phyloP scores from a whole-genome alignment of 2,888 invertebrate genomes.

The Drosophila multiciliata region DNA sequence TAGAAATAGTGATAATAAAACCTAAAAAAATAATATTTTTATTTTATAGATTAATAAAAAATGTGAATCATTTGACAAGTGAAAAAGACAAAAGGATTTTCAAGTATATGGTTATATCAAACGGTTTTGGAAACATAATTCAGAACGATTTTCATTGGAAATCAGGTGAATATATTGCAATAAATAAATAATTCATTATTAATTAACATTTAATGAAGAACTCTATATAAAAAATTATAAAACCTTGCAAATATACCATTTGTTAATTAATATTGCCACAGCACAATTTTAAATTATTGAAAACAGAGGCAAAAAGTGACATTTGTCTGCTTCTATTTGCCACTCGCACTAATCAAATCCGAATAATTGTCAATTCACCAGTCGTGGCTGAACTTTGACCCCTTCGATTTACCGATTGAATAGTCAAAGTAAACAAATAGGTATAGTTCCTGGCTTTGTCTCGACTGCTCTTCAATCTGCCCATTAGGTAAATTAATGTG shows the following conservation, averaged over 20 bases:
- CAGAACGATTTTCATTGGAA: constrained; percentile 6
- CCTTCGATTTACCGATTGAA: constrained; percentile 6
- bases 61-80: constrained; percentile 31
- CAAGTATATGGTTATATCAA: constrained; percentile 8
- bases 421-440: constrained; percentile 37
- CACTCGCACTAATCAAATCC: constrained; percentile 61
- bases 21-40: not conserved
- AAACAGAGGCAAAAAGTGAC: constrained; percentile 8
- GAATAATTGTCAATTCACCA: constrained; percentile 56
- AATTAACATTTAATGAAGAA: not conserved
- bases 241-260: not conserved
- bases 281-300: constrained; percentile 5
- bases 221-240: not conserved
- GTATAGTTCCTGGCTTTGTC: not conserved
- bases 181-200: too few species aligned
- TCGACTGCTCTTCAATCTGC: constrained; percentile 11
- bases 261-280: not conserved
- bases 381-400: not conserved
- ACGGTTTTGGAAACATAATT: constrained; percentile 2
- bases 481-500: constrained; percentile 55
- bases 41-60: constrained; percentile 18
- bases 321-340: not conserved
- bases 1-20: not conserved
- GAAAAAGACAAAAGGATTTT: not conserved
- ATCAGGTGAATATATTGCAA: constrained; percentile 18